Base-by-base conservation (phyloP, 2,888 invertebrate genomes). In the Rhaphigaster nebulosa region DNA sequence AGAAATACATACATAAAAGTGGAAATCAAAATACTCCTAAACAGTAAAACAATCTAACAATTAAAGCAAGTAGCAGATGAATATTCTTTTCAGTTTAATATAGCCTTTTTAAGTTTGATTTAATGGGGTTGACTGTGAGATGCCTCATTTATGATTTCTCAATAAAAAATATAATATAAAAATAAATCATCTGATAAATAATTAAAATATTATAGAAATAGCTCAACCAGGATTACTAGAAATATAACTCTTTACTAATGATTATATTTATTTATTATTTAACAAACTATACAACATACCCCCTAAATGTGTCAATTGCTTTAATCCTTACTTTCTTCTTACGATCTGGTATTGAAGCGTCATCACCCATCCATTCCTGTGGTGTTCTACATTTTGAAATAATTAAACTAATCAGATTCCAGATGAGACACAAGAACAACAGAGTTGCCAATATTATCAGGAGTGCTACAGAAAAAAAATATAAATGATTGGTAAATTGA, bases 271-370 rank as follows among this genome's bases (percentile, higher is more conserved):
- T 45, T 20, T n/a, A 54, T 87, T 87, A 90, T 41, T 38, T n/a
- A 3, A 91, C 50, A 60, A 87, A 89, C 15, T 50, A 18, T 6
- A 3, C 41, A 91, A 92, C 94, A 94, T 94, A 97, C 97, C 97
- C 97, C 94, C 97, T 95, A 93, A 97, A 97, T 0, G 96, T 96
- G 93, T 97, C 97, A 90, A 97, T 94, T 0, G 97, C 96, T 91
- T 95, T 94, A 70, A 96, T 93, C 92, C 96, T 94, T 92, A 93
- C 94, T 92, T 94, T 94, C 91, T 94, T 91, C 70, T 92, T 90
- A 54, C 90, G 91, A 38, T 91, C 89, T 38, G 56, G 87, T 65
- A 90, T 91, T 41, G 91, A 90, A 18, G 80, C 87, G 56, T 90
- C 90, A 84, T 91, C 56, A 80, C 90, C 70, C 90, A 88, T 70